Evolutionary conservation across 53 echinoderm and acorn worm genomes (phyloP).

Genomic region (Stichopus horrens): DNA sequence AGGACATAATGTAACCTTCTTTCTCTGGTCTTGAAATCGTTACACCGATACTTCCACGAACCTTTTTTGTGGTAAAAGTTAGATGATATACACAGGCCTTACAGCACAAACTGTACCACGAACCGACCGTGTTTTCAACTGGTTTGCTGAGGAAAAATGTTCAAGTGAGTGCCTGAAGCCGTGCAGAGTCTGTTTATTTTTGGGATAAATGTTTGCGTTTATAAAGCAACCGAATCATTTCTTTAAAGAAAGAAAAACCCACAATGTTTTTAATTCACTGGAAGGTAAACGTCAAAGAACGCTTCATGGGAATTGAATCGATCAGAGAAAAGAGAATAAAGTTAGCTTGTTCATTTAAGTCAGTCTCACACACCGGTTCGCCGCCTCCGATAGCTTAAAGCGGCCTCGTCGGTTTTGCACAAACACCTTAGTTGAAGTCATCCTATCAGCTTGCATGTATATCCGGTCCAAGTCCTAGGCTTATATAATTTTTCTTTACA

Average conservation of each 20-base stretch:
- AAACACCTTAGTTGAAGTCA: no score
- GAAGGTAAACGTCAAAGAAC: neutral
- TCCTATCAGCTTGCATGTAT: no score
- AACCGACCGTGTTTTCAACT: neutral
- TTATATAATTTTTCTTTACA: no score
- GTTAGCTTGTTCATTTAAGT: neutral
- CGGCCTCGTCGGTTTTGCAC: no score
- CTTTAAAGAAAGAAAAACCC: neutral
- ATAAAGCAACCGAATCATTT: neutral
- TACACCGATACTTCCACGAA: no score
- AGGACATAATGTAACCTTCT: no score
- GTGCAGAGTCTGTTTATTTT: neutral
- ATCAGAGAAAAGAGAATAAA: neutral
- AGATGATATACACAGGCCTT: no score
- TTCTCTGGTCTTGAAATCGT: no score
- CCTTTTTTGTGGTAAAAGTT: no score
- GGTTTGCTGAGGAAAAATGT: neutral
- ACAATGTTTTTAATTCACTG: neutral
- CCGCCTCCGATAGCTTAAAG: no score
- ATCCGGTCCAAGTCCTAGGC: no score
- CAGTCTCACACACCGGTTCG: no score
- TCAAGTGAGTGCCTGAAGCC: neutral
- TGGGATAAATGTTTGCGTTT: neutral
- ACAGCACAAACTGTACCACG: neutral
- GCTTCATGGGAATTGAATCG: neutral